Conservation (phyloP, 2,888 invertebrate genomes). For the Diabrotica balteata region DNA sequence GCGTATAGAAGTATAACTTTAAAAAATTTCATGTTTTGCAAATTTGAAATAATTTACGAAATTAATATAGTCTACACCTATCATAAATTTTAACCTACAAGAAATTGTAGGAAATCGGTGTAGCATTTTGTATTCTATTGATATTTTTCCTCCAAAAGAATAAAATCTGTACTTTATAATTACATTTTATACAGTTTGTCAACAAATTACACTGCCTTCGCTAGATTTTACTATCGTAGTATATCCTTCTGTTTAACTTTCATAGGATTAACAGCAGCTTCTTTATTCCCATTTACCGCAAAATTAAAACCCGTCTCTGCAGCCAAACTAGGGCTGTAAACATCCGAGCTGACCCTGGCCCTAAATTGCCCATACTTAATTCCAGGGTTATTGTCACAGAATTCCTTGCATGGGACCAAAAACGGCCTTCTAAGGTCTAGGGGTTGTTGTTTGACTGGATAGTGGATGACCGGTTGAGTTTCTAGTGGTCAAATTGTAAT, state of each 20-base stretch:
- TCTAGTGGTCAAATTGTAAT: background rate
- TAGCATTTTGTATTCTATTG: no score
- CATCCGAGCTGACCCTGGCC: constrained; percentile 33
- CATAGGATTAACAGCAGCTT: background rate
- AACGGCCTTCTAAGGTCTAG: constrained; percentile 8
- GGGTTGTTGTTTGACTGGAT: constrained; percentile 5
- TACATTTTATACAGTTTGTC: no score
- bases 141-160: no score
- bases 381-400: constrained; percentile 38
- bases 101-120: no score
- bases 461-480: background rate
- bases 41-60: no score
- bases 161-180: no score
- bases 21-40: no score
- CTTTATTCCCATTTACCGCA: background rate
- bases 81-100: no score
- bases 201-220: no score
- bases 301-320: background rate
- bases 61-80: no score
- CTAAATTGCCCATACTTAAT: constrained; percentile 43
- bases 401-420: constrained; percentile 36
- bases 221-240: no score
- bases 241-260: background rate
- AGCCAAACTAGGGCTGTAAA: constrained; percentile 36
- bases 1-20: no score